Evolutionary conservation across 2,888 invertebrate genomes (phyloP), one percentile per base, ranked within the genome.

Genomic region (Zygogramma bicolorata): DNA sequence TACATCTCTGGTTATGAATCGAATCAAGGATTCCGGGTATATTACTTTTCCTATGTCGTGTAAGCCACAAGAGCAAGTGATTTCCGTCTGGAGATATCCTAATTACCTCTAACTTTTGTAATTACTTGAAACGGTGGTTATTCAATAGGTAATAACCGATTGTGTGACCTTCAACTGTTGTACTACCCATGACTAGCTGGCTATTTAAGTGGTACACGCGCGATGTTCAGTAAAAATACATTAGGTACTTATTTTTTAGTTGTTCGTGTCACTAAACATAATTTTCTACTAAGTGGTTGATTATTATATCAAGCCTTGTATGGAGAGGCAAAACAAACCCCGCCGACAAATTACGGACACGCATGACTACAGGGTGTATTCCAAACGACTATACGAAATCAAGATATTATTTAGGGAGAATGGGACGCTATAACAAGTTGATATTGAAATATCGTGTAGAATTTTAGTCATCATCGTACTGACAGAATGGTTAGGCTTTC

Each of bases 61-160:
- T 15, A 25, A 27, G 13, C 53, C n/a, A 53, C 53, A 4, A n/a
- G 53, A 22, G 15, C 25, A 13, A 15, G 53, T 53, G 25, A 53
- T 53, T 53, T 53, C 27, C 53, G 18, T 46, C 15, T 13, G 25
- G 10, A 53, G 53, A 53, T 53, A 53, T 5, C 22, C 53, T 53
- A 53, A 53, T 10, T 53, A 53, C 53, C 25, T 53, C 6, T 53
- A 53, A 25, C 27, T 53, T 25, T 22, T 53, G 53, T 53, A 53
- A 53, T 53, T 53, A 53, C 25, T 27, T 25, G 25, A 13, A 53
- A 53, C 27, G 25, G 53, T 53, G 25, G 25, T 53, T 53, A 53
- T 53, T 25, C 53, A 53, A 25, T 53, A 53, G 53, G 53, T 53
- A 53, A 27, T 15, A 53, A 53, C n/a, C 53, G 53, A 53, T 53